phyloP scores from a whole-genome alignment of 2,888 invertebrate species.

The Physocephala rufipes region DNA sequence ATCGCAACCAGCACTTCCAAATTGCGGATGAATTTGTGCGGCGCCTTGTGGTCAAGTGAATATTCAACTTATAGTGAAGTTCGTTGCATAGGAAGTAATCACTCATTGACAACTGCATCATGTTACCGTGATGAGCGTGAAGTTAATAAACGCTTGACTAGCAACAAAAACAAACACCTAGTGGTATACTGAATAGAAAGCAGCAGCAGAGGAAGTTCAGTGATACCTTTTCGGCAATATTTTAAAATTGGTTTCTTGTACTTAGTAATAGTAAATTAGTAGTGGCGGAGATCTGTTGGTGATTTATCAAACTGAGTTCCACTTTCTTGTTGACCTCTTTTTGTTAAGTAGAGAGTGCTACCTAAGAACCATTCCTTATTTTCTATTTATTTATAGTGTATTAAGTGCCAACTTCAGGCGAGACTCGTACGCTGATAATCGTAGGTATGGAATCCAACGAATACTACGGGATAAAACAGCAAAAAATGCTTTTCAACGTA shows the following conservation, averaged over 20 bases:
- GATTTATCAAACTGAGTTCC: too few relatives aligned
- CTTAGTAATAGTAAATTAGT: constrained; percentile 16
- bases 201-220: not conserved
- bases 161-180: too few relatives aligned
- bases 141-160: too few relatives aligned
- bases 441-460: not conserved
- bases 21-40: constrained; percentile 17
- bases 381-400: too few relatives aligned
- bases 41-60: constrained; percentile 34
- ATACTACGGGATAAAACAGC: not conserved
- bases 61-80: constrained; percentile 4
- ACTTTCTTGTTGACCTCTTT: too few relatives aligned
- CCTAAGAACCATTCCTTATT: too few relatives aligned
- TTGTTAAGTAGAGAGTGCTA: too few relatives aligned
- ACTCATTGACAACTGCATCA: constrained; percentile 36
- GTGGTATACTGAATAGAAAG: too few relatives aligned
- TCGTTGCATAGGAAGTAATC: constrained; percentile 37
- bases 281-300: constrained; percentile 55
- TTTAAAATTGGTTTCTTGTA: constrained; percentile 39
- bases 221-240: constrained; percentile 6
- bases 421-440: not conserved
- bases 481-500: not conserved
- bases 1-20: not conserved
- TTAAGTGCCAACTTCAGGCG: too few relatives aligned
- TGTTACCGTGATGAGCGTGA: too few relatives aligned